phyloP scores from a whole-genome alignment of 2,113 vertebrate genomes.

The Nyctibius bracteatus region DNA sequence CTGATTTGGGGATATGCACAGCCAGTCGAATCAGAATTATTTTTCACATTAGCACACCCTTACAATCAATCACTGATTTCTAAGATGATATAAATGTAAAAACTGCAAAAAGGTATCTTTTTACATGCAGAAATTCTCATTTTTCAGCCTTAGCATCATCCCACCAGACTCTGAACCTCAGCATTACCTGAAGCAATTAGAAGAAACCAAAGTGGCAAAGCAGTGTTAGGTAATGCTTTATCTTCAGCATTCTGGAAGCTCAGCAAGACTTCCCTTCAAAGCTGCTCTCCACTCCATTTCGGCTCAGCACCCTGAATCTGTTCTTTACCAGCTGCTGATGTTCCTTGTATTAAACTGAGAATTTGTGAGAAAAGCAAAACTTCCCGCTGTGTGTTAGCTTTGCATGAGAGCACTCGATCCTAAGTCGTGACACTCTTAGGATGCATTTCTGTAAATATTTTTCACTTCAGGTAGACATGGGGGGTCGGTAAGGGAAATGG shows the following conservation, averaged over 20 bases:
- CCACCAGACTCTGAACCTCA: conserved; percentile 23
- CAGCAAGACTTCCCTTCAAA: conserved; percentile 57
- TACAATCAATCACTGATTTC: neutral
- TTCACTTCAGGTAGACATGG: neutral
- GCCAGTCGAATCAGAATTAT: neutral
- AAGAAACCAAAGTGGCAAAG: conserved; percentile 47
- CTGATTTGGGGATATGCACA: neutral
- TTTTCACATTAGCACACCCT: neutral
- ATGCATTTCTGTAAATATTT: conserved; percentile 10
- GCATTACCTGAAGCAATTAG: conserved; percentile 37
- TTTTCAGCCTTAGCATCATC: neutral
- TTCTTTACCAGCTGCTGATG: conserved; percentile 57
- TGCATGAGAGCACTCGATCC: conserved; percentile 49
- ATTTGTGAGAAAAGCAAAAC: conserved; percentile 63
- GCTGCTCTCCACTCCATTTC: conserved; percentile 26
- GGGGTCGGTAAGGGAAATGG: fast-evolving
- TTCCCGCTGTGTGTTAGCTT: conserved; percentile 60
- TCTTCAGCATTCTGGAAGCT: conserved; percentile 40
- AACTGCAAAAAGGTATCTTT: neutral
- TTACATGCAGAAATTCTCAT: neutral
- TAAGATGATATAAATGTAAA: neutral
- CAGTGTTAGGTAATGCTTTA: conserved; percentile 11
- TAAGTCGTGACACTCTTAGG: neutral
- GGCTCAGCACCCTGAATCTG: conserved; percentile 44
- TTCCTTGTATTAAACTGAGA: conserved; percentile 35